phyloP scores from a whole-genome alignment of 1,140 invertebrate genomes.

The Tetramorium simillimum region DNA sequence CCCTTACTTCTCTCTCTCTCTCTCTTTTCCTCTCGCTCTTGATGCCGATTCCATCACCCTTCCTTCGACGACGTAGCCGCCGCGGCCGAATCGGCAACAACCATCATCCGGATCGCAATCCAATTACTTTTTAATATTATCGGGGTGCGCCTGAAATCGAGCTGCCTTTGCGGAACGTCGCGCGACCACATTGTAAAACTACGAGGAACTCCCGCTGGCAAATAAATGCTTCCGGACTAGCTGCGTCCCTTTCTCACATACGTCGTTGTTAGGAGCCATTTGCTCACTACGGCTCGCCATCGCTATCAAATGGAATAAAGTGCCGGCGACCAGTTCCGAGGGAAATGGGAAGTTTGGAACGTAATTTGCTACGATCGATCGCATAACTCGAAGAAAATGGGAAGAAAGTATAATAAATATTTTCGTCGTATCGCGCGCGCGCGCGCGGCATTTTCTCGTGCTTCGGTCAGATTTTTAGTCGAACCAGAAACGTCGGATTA shows the following conservation, averaged over 20 bases:
- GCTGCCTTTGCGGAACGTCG: constrained; percentile 69
- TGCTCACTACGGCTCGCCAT: constrained; percentile 38
- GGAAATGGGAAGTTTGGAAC: constrained; percentile 62
- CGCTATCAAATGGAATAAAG: constrained; percentile 67
- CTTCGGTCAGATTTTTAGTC: not conserved
- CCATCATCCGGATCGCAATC: constrained; percentile 76
- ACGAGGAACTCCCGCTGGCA: constrained; percentile 63
- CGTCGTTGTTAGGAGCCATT: constrained; percentile 52
- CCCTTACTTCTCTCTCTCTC: not conserved
- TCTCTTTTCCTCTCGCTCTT: not conserved
- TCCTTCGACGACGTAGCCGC: not conserved
- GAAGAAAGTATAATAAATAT: constrained; percentile 51
- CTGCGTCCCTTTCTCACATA: constrained; percentile 58
- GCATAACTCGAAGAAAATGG: constrained; percentile 52
- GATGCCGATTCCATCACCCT: constrained; percentile 48
- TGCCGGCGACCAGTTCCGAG: constrained; percentile 56
- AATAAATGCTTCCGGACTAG: constrained; percentile 67
- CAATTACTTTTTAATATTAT: constrained; percentile 81
- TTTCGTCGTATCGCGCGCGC: not conserved
- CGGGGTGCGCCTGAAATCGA: constrained; percentile 67
- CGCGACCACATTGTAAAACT: constrained; percentile 65
- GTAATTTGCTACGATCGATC: constrained; percentile 50
- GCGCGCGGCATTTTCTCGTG: not conserved
- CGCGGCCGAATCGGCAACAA: constrained; percentile 70
- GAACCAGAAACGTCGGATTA: not conserved